These are phyloP conservation scores for Corythornis madagascariensis DNA, from an alignment of 2,113 vertebrate genomes.

Conservation along the genomic window DNA sequence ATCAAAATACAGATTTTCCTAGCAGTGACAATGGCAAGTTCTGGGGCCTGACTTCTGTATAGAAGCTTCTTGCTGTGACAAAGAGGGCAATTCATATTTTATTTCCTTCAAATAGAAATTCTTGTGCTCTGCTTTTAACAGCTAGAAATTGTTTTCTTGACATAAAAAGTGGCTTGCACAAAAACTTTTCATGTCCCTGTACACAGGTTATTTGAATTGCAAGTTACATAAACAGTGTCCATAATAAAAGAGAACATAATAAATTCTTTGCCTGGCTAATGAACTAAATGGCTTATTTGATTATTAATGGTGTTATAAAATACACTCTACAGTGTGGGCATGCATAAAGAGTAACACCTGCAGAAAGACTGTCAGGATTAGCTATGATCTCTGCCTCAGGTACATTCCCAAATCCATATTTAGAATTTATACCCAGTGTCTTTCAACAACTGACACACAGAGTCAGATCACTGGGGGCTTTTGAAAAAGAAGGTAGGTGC, in stretches of 20 bases:
- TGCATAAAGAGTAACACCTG: neutral
- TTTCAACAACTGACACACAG: neutral
- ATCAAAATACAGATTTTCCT: neutral
- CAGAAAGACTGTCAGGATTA: neutral
- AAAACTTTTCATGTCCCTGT: neutral
- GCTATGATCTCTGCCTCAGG: neutral
- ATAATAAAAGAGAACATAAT: neutral
- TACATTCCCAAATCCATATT: neutral
- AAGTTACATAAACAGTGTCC: neutral
- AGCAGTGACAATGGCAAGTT: neutral
- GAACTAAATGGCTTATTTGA: neutral
- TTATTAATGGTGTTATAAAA: neutral
- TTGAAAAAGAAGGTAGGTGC: neutral
- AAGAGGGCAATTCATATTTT: neutral
- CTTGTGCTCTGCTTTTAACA: neutral
- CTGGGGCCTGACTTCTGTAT: neutral
- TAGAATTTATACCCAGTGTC: neutral
- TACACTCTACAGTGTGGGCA: neutral
- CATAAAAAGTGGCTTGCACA: neutral
- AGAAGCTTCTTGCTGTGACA: conserved; percentile 2
- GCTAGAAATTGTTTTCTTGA: neutral
- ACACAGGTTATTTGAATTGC: neutral
- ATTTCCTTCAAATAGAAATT: neutral
- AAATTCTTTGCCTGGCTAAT: neutral
- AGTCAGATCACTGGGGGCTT: neutral